phyloP scores from a whole-genome alignment of 2,113 vertebrate genomes.

The Lophochroa leadbeateri region DNA sequence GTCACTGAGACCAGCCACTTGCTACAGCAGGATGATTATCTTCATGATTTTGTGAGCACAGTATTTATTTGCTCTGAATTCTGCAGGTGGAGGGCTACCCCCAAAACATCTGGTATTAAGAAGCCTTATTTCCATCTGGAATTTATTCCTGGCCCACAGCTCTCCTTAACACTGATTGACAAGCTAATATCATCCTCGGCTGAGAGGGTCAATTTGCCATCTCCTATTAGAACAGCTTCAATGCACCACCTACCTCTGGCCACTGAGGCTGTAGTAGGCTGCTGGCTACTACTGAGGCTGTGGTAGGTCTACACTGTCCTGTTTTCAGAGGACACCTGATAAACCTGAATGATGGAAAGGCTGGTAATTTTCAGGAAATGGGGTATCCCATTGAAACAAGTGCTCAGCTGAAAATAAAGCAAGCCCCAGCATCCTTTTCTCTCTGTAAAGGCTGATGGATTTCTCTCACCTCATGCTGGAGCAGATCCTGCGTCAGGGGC shows the following conservation, averaged over 20 bases:
- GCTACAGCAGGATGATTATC: neutral
- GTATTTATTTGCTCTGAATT: neutral
- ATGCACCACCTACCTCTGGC: neutral
- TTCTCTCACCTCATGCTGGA: conserved; percentile 80
- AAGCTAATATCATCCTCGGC: neutral
- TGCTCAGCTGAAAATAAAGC: neutral
- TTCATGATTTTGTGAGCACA: neutral
- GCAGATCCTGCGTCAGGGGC: conserved; percentile 87
- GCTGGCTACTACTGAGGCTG: neutral
- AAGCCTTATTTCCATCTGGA: neutral
- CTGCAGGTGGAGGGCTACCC: neutral
- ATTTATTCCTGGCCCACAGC: neutral
- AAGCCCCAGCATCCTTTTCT: neutral
- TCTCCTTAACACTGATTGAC: neutral
- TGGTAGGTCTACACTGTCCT: neutral
- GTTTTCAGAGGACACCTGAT: neutral
- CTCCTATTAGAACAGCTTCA: neutral
- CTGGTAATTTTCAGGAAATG: neutral
- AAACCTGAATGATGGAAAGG: neutral
- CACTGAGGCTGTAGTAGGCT: neutral
- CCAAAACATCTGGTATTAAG: neutral
- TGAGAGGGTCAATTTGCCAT: neutral
- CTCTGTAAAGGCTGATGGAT: rapidly evolving
- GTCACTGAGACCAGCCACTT: neutral
- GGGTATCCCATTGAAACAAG: neutral